These are phyloP conservation scores for Timema cristinae DNA, from an alignment of 2,888 invertebrate genomes.

Conservation along the genomic window DNA sequence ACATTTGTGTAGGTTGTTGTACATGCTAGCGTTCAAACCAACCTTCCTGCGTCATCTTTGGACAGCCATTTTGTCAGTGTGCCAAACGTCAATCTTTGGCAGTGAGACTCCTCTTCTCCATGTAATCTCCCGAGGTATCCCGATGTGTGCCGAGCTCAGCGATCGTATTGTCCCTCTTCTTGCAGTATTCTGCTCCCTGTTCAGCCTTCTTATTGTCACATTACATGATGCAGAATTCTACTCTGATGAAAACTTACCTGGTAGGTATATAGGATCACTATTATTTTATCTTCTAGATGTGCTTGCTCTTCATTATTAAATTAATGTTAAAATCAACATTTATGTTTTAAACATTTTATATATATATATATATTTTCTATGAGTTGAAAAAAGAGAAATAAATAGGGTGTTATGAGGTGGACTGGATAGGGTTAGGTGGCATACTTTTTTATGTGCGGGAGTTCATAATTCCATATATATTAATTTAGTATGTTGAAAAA, in stretches of 20 bases:
- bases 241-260: slow-evolving; percentile 44
- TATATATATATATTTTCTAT: too few species aligned
- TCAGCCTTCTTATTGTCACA: slow-evolving; percentile 74
- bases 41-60: slow-evolving; percentile 72
- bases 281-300: not conserved
- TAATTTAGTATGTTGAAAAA: too few species aligned
- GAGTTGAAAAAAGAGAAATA: too few species aligned
- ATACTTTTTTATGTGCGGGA: too few species aligned
- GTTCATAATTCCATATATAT: too few species aligned
- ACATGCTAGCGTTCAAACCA: slow-evolving; percentile 76
- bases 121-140: slow-evolving; percentile 63
- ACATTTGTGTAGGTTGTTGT: slow-evolving; percentile 55
- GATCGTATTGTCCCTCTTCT: slow-evolving; percentile 70
- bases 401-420: too few species aligned
- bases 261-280: slow-evolving; percentile 18
- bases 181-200: slow-evolving; percentile 79
- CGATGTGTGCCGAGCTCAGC: slow-evolving; percentile 56
- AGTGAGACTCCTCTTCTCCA: slow-evolving; percentile 58
- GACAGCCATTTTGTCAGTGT: slow-evolving; percentile 50
- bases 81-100: slow-evolving; percentile 48
- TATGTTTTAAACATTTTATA: too few species aligned
- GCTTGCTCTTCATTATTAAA: too few species aligned
- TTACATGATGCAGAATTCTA: slow-evolving; percentile 84
- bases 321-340: too few species aligned
- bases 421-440: too few species aligned